Base-by-base conservation (phyloP, 2,888 invertebrate genomes). In the Rhodophaea formosa region DNA sequence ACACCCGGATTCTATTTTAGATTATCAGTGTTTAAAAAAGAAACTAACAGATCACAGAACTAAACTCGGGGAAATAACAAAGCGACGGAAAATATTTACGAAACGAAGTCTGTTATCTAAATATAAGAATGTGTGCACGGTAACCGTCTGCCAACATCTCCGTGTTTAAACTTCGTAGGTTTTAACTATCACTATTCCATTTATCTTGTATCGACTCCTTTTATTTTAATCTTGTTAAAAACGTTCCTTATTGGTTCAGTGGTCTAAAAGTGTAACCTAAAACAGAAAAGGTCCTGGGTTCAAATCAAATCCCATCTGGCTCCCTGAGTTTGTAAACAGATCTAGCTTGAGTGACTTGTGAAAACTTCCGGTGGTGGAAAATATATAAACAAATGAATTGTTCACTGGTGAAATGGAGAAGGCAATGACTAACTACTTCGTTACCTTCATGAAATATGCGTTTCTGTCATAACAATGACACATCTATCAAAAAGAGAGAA, bases 41-140 rank as follows among this genome's bases (percentile, higher is more conserved):
- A 32, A 32, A 10, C 10, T 7, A 10, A 8, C 8, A 32, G 5
- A 32, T 35, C 3, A 10, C 3, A 35, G 10, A 35, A 3, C 23
- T 23, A 23, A 35, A 10, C 35, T 10, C 46, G 57, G 60, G n/a
- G 60, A 59, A 60, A 62, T 61, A 60, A 59, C 58, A 51, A 57
- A 64, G 62, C 62, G 63, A 66, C 62, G 63, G 64, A 42, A 62
- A 65, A 62, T 59, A 60, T 65, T 55, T 65, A 67, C 62, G 62
- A 56, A 59, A 55, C 43, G 59, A 58, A 62, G 59, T 61, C 60
- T 63, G 39, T 60, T 51, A 57, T 62, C 64, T 65, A 67, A 64
- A 66, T 63, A 62, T 62, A 66, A 61, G 53, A 61, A 58, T 57
- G 58, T 60, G 60, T 64, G 64, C 54, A 62, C 57, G 54, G 35